Conservation (phyloP, 1,140 invertebrate species). For the Drosophila suzukii region DNA sequence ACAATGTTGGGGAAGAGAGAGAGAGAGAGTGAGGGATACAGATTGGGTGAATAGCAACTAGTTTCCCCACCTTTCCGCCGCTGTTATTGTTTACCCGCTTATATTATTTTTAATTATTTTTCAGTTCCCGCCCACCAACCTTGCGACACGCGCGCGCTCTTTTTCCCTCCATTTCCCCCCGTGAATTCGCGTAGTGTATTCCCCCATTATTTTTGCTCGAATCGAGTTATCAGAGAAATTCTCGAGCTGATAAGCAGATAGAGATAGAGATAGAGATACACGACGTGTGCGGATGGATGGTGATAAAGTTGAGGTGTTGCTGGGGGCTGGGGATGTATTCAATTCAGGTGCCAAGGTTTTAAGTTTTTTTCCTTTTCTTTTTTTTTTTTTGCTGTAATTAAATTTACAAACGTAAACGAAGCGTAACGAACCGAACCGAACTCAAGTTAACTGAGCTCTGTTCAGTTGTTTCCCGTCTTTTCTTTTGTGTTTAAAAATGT, state of each 20-base stretch:
- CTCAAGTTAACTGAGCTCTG: slow-evolving; percentile 16
- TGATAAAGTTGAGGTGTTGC: slow-evolving; percentile 28
- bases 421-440: slow-evolving; percentile 42
- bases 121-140: slow-evolving; percentile 26
- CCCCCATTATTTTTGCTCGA: slow-evolving; percentile 3
- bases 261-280: slow-evolving; percentile 3
- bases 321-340: slow-evolving; percentile 12
- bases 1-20: slow-evolving; percentile 24
- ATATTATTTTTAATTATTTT: slow-evolving; percentile 37
- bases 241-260: slow-evolving; percentile 17
- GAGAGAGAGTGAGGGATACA: slow-evolving; percentile 3
- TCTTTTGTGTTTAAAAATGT: background rate
- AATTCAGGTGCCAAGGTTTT: slow-evolving; percentile 19
- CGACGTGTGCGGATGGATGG: slow-evolving; percentile 14
- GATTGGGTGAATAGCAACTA: slow-evolving; percentile 25
- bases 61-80: background rate
- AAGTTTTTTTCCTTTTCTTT: background rate
- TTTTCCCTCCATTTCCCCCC: background rate
- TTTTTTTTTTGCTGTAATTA: slow-evolving; percentile 13
- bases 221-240: slow-evolving; percentile 26
- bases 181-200: background rate
- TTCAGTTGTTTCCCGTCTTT: background rate
- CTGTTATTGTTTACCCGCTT: slow-evolving; percentile 31
- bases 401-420: slow-evolving; percentile 34
- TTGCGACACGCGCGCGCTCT: slow-evolving; percentile 26